Evolutionary conservation across 2,113 vertebrate species (phyloP).

Genomic region (Turdus rufiventris): DNA sequence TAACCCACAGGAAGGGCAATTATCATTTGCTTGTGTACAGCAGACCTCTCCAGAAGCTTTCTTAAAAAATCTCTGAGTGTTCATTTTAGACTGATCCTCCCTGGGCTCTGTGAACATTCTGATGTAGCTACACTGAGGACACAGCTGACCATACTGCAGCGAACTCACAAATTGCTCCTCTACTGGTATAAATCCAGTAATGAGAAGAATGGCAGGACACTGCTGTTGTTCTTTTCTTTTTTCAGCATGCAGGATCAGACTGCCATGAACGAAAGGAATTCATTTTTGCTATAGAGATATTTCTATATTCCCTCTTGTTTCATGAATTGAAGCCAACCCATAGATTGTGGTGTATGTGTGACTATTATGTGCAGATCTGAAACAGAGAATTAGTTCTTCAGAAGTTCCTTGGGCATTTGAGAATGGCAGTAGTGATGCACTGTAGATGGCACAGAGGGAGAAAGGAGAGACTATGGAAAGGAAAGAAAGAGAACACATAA

Average conservation of each 20-base stretch:
- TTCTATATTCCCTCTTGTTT: background rate
- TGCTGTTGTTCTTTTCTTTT: background rate
- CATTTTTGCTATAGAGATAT: background rate
- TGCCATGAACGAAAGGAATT: background rate
- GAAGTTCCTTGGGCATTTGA: background rate
- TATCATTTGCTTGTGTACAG: background rate
- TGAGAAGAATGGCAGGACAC: background rate
- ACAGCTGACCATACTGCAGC: background rate
- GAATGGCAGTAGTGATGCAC: background rate
- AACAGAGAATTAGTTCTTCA: background rate
- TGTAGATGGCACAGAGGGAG: background rate
- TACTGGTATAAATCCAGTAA: background rate
- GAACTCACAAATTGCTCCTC: background rate
- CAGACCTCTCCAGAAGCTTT: background rate
- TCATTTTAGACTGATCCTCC: background rate
- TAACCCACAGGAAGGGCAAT: background rate
- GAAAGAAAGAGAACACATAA: background rate
- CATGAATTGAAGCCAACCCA: background rate
- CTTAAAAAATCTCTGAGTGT: accelerated
- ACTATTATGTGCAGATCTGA: background rate
- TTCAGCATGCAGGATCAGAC: background rate
- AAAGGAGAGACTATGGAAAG: background rate
- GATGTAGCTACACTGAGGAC: background rate
- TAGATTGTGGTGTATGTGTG: background rate
- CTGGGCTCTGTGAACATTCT: background rate